Percentiles rank a stretch among this genome's conserved stretches.
Conservation (phyloP, 2,113 vertebrate species). For the Uropsilus gracilis region DNA sequence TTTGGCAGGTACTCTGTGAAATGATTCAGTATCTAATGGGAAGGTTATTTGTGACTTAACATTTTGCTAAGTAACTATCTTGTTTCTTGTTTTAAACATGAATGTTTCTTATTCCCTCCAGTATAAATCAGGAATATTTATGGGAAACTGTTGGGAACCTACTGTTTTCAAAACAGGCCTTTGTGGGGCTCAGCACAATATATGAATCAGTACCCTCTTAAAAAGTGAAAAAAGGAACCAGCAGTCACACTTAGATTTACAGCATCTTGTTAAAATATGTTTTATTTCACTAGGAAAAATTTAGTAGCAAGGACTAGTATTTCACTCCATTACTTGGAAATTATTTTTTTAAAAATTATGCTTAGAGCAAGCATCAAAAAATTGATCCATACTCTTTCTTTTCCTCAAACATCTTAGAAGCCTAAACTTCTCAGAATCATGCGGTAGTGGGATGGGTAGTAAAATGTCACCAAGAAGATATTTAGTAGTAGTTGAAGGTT, state of each 20-base stretch:
- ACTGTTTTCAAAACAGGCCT: conserved; percentile 64
- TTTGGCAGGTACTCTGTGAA: conserved; percentile 51
- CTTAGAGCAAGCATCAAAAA: conserved; percentile 73
- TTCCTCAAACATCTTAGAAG: not conserved
- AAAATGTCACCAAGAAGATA: not conserved
- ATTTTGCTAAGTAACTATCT: conserved; percentile 77
- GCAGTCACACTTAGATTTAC: conserved; percentile 50
- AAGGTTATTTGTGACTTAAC: conserved; percentile 70
- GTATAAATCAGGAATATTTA: conserved; percentile 71
- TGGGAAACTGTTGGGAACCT: conserved; percentile 61
- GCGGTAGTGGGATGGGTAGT: not conserved
- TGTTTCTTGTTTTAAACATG: conserved; percentile 60
- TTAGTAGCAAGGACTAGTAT: conserved; percentile 56
- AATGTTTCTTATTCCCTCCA: conserved; percentile 68
- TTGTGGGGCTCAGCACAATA: conserved; percentile 63
- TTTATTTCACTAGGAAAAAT: conserved; percentile 70
- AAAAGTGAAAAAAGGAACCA: conserved; percentile 21
- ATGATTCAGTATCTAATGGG: conserved; percentile 28
- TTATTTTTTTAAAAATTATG: conserved; percentile 65
- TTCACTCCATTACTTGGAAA: conserved; percentile 67
- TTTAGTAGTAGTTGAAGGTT: not conserved
- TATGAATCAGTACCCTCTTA: conserved; percentile 61
- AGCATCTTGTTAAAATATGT: conserved; percentile 55
- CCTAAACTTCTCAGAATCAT: conserved; percentile 52
- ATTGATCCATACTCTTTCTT: conserved; percentile 50